Percentiles rank a stretch among this genome's conserved stretches.
phyloP scores from a whole-genome alignment of 1,140 invertebrate genomes.

The Atta texana region DNA sequence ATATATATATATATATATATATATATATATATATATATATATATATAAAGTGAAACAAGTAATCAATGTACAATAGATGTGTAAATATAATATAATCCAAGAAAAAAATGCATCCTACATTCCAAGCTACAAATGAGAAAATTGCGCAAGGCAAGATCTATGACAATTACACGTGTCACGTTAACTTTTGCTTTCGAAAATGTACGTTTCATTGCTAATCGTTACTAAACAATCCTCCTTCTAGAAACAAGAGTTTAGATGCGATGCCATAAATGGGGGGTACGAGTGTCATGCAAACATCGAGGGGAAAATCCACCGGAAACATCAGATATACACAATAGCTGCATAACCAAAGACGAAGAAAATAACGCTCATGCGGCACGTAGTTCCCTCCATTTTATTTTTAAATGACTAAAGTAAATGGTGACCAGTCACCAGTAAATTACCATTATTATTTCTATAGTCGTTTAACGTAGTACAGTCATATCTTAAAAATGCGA shows the following conservation, averaged over 20 bases:
- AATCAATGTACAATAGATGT: too few relatives aligned
- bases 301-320: constrained; percentile 55
- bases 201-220: constrained; percentile 18
- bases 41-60: neutral
- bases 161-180: constrained; percentile 36
- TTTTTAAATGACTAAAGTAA: constrained; percentile 29
- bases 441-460: neutral
- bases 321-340: constrained; percentile 43
- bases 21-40: too few relatives aligned
- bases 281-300: constrained; percentile 49
- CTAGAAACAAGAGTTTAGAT: neutral
- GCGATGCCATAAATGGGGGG: constrained; percentile 20
- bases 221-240: constrained; percentile 5
- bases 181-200: constrained; percentile 44
- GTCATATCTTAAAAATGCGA: neutral
- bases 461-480: neutral
- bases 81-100: neutral
- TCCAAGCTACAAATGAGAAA: constrained; percentile 10
- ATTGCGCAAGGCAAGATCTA: constrained; percentile 9
- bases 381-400: constrained; percentile 13
- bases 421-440: neutral
- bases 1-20: too few relatives aligned
- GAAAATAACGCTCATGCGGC: neutral
- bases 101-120: neutral
- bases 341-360: constrained; percentile 27